Percentiles rank a stretch among this genome's conserved stretches.
phyloP scores from a whole-genome alignment of 2,888 invertebrate genomes.

The Drosophila flavopinicola region DNA sequence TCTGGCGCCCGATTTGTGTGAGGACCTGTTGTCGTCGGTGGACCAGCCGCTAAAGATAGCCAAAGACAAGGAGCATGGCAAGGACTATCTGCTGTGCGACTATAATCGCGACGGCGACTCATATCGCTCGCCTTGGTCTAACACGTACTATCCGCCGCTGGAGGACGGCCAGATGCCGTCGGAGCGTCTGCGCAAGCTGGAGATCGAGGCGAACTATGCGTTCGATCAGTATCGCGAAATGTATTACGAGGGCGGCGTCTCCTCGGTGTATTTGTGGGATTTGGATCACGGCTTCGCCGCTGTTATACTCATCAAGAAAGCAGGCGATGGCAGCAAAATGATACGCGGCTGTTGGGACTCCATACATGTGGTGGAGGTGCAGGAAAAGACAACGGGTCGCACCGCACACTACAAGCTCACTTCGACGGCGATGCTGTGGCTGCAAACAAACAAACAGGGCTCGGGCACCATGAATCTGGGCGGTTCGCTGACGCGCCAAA shows the following conservation, averaged over 20 bases:
- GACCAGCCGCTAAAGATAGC: constrained; percentile 99
- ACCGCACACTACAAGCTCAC: constrained; percentile 99
- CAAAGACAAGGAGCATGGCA: constrained; percentile 96
- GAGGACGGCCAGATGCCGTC: constrained; percentile 99
- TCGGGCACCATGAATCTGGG: constrained; percentile 99
- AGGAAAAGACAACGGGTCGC: constrained; percentile 96
- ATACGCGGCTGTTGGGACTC: constrained; percentile 99
- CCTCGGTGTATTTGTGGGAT: constrained; percentile 99
- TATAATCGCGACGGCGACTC: constrained; percentile 99
- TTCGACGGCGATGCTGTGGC: constrained; percentile 99
- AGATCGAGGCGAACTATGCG: constrained; percentile 98
- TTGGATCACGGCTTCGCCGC: constrained; percentile 99
- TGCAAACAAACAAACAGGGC: constrained; percentile 97
- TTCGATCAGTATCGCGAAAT: constrained; percentile 99
- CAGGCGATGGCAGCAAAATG: constrained; percentile 98
- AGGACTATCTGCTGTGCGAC: constrained; percentile 98
- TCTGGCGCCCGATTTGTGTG: constrained; percentile 97
- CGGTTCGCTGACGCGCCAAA: constrained; percentile 98
- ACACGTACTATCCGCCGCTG: constrained; percentile 98
- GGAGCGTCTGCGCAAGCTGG: constrained; percentile 96
- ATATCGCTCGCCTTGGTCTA: constrained; percentile 99
- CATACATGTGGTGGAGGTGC: constrained; percentile 99
- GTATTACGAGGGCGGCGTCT: constrained; percentile 99
- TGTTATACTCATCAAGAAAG: constrained; percentile 99
- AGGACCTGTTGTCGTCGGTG: constrained; percentile 97